Evolutionary conservation across 2,113 vertebrate species (phyloP), one percentile per base, ranked within the genome.

Genomic region (Gymnobelideus leadbeateri): DNA sequence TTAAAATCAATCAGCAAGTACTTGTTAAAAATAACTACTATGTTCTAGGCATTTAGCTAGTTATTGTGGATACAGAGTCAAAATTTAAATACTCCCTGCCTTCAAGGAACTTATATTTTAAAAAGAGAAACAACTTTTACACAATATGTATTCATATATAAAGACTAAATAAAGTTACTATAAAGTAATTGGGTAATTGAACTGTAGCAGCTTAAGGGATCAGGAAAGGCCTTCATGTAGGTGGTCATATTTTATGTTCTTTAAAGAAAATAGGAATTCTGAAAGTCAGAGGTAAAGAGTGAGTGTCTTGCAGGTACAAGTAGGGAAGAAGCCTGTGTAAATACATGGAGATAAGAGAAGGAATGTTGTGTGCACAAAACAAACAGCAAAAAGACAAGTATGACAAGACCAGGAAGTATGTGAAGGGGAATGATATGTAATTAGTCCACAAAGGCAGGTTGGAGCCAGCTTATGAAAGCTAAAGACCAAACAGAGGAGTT

Each of bases 1-100:
- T 94, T 97, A 95, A 98, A 97, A 84, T 95, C 57, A 93, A 93
- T 21, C n/a, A 84, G 68, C 19, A 84, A 84, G n/a, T n/a, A 84
- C 19, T 84, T 43, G 19, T 8, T 84, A 43, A 84, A 77, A n/a
- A 77, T 43, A 77, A 3, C 37, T n/a, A 19, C 16, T 8, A 3
- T 43, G 2, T 84, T 43, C 16, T 2, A 8, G 68, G 37, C 19
- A 84, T 84, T 43, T 6, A 43, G 19, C 19, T 84, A 23, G 6
- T 84, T n/a, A 21, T n/a, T 43, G 37, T 7, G 37, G 37, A 77
- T 77, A n/a, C 37, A n/a, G 14, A 77, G 61, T 37, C 14, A 61
- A 77, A 77, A n/a, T 19, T 77, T 0, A 77, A 77, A 77, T n/a
- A 77, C 68, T n/a, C 37, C 68, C 68, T 84, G 16, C n/a, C 68